These are phyloP conservation scores for Cryptoleucopteryx plumbea DNA, from an alignment of 2,113 vertebrate genomes.

Conservation along the genomic window DNA sequence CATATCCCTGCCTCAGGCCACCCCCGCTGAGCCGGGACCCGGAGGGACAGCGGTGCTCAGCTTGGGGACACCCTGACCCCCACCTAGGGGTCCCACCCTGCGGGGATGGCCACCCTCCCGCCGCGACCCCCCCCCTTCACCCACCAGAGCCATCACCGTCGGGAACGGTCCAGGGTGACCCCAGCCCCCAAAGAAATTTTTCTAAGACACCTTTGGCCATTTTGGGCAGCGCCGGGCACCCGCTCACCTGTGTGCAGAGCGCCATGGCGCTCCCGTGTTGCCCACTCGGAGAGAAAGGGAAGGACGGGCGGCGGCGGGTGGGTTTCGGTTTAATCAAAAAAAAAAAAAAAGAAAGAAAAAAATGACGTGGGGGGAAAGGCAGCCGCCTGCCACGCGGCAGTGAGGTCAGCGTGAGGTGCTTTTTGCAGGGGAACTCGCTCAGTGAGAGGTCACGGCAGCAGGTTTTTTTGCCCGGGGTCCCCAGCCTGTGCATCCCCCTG, in stretches of 20 bases:
- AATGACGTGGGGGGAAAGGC: neutral
- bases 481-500: neutral
- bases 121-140: no score
- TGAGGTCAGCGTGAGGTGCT: neutral
- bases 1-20: no score
- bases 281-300: neutral
- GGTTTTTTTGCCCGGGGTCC: neutral
- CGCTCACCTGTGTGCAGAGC: neutral
- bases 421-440: neutral
- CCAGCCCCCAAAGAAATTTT: neutral
- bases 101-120: no score
- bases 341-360: neutral
- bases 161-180: neutral
- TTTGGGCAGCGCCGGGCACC: rapidly evolving
- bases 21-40: no score
- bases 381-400: neutral
- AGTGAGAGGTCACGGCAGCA: neutral
- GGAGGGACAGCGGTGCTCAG: no score
- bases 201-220: neutral
- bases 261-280: neutral
- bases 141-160: no score
- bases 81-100: no score
- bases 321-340: no score
- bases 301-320: rapidly evolving
- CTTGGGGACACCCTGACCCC: no score